A percentile compares a stretch with the other conserved stretches of the same genome.
Conservation (phyloP, 1,140 invertebrate genomes). For the Anoplophora glabripennis region DNA sequence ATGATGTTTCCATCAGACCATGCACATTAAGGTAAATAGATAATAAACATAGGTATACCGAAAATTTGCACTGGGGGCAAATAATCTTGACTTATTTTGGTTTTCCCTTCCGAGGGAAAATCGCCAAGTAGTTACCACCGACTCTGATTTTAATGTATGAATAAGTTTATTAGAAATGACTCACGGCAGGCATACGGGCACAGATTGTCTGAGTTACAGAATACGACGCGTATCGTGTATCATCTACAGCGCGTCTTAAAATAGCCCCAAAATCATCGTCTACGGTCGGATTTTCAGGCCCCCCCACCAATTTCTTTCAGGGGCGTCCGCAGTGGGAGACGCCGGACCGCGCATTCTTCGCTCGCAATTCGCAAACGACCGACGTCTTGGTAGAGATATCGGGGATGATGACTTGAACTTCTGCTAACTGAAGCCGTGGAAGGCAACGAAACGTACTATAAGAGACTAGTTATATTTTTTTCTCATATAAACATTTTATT, state of each 20-base stretch:
- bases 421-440: constrained; percentile 68
- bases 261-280: constrained; percentile 39
- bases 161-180: too few species aligned
- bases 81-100: too few species aligned
- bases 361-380: constrained; percentile 82
- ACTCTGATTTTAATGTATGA: too few species aligned
- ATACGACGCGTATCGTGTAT: too few species aligned
- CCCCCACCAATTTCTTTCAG: constrained; percentile 42
- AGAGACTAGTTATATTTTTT: constrained; percentile 29
- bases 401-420: constrained; percentile 82
- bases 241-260: constrained; percentile 22
- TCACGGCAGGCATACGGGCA: too few species aligned
- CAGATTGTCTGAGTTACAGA: too few species aligned
- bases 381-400: constrained; percentile 77
- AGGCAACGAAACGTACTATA: constrained; percentile 42
- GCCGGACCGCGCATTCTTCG: constrained; percentile 60
- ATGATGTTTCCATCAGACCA: too few species aligned
- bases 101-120: too few species aligned
- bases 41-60: too few species aligned
- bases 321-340: constrained; percentile 48
- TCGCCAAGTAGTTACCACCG: too few species aligned
- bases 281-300: constrained; percentile 28
- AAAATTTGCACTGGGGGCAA: too few species aligned
- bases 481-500: constrained; percentile 19
- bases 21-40: too few species aligned